Base-by-base conservation (phyloP, 1,140 invertebrate species). In the Megalonaias nervosa region DNA sequence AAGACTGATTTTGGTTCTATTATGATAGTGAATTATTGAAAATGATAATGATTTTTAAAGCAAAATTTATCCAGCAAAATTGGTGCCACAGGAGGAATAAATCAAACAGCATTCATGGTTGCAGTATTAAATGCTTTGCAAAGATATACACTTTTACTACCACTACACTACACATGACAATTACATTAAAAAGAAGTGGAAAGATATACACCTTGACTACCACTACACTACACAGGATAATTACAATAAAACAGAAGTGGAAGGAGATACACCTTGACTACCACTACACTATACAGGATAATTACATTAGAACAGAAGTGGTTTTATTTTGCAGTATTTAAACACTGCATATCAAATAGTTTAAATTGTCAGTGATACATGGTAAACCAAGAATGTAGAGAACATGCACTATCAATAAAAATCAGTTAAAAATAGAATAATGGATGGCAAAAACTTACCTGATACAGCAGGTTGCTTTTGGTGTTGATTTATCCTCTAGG, bases 241-340 rank as follows among this genome's bases (percentile, higher is more conserved):
- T 38, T 67, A 48, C n/a, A 13, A 19, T 17, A 15, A 4, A 13
- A 21, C 9, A 23, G 17, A 17, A 67, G 16, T 64, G 38, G 5
- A 62, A 62, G 13, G 66, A 73, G 21, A 65, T 73, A n/a, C 71
- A 65, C 61, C 56, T 60, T 65, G 57, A 65, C 38, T 73, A 3
- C 21, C 48, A 14, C 6, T 26, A 26, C 11, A 21, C 17, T 12
- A 26, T 2, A 9, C n/a, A 31, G 2, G 15, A 31, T n/a, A 67
- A 67, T 38, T 67, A 48, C n/a, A 21, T 64, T 17, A 13, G 61
- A 12, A 21, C 4, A 11, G 16, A 16, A 67, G 16, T 21, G 16
- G 2, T 67, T 67, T 17, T 5, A 67, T 31, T 5, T 67, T 6
- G 26, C 26, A 26, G 6, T 67, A 67, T 31, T 23, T n/a, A 23